phyloP scores from a whole-genome alignment of 2,113 vertebrate species.

The Bucco capensis region DNA sequence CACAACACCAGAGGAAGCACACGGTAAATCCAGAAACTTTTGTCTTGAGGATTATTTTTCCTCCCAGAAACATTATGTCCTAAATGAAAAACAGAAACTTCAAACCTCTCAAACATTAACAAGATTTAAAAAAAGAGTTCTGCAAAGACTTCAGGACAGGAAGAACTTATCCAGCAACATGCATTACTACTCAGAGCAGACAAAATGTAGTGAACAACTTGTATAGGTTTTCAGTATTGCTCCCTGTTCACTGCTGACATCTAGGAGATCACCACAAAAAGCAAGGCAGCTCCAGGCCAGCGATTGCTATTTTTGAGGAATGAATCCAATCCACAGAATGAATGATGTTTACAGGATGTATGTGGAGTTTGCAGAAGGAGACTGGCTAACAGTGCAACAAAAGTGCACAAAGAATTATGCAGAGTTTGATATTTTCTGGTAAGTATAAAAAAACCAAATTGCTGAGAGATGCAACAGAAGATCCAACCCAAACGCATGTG shows the following conservation, averaged over 20 bases:
- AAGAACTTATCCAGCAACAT: background rate
- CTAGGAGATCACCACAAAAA: background rate
- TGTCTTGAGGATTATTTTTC: background rate
- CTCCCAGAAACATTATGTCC: background rate
- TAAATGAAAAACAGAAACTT: background rate
- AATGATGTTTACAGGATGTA: background rate
- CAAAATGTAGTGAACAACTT: background rate
- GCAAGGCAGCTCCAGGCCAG: background rate
- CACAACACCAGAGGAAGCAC: background rate
- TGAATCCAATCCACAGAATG: background rate
- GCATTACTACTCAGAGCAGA: background rate
- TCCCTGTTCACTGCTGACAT: background rate
- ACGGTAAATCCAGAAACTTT: background rate
- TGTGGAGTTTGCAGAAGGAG: background rate
- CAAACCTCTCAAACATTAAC: background rate
- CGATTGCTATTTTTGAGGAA: background rate
- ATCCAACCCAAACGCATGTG: background rate
- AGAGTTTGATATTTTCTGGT: background rate
- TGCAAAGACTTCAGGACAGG: background rate
- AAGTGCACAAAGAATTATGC: background rate
- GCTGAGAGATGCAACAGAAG: background rate
- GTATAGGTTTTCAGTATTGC: background rate
- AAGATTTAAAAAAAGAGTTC: background rate
- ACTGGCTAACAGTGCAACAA: background rate
- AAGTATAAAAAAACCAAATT: background rate